A percentile compares a stretch with the other conserved stretches of the same genome.
Evolutionary conservation across 1,140 invertebrate species (phyloP).

Genomic region (Asobara japonica): DNA sequence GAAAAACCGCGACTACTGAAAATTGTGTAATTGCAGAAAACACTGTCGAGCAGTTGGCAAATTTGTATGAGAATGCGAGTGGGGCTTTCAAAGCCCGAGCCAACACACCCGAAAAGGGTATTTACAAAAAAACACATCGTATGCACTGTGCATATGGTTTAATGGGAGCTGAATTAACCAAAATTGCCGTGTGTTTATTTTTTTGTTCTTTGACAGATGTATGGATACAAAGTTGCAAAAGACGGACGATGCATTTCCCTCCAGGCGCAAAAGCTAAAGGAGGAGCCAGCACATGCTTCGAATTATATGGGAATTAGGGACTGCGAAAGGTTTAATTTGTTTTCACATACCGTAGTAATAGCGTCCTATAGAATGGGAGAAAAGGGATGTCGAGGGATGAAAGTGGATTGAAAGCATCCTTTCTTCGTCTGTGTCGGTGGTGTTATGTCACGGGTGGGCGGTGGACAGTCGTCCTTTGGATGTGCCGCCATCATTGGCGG

Average conservation of each 20-base stretch:
- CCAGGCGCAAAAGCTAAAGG: background rate
- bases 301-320: conserved; percentile 28
- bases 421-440: background rate
- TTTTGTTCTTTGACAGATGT: conserved; percentile 1
- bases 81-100: background rate
- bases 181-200: background rate
- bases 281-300: conserved; percentile 3
- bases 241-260: background rate
- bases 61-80: background rate
- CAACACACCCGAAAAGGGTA: background rate
- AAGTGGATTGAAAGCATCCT: conserved; percentile 17
- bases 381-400: background rate
- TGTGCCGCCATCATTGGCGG: conserved; percentile 7
- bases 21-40: conserved; percentile 7
- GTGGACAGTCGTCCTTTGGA: background rate
- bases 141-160: background rate
- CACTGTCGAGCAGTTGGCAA: background rate
- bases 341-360: conserved; percentile 24
- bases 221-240: background rate
- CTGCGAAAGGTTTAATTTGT: conserved; percentile 30
- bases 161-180: background rate
- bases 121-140: background rate
- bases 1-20: conserved; percentile 1
- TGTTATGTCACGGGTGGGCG: background rate
- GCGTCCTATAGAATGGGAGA: background rate